Percentiles rank a stretch among this genome's conserved stretches.
Evolutionary conservation across 2,113 vertebrate genomes (phyloP).

Genomic region (Phalacrocorax pelagicus): DNA sequence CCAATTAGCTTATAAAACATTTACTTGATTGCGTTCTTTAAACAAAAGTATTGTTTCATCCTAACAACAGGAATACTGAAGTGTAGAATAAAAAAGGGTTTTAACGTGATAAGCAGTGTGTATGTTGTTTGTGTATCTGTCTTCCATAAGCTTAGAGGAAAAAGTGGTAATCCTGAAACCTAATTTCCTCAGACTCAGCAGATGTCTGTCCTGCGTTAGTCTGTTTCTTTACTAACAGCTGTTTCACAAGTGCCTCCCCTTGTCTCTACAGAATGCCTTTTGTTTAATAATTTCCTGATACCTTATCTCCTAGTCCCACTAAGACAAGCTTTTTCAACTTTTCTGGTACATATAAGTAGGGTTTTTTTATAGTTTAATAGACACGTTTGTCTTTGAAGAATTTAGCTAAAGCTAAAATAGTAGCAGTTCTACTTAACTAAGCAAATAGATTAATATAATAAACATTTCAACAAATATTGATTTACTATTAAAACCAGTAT

Average conservation of each 20-base stretch:
- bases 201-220: constrained; percentile 58
- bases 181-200: constrained; percentile 59
- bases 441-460: not conserved
- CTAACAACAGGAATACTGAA: constrained; percentile 7
- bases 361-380: not conserved
- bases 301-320: not conserved
- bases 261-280: constrained; percentile 49
- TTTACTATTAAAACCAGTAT: not conserved
- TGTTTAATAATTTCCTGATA: constrained; percentile 35
- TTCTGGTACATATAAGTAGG: not conserved
- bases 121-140: not conserved
- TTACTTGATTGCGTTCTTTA: constrained; percentile 40
- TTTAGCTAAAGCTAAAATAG: not conserved
- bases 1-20: constrained; percentile 47
- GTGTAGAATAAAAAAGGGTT: not conserved
- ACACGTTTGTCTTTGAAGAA: not conserved
- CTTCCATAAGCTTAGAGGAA: constrained; percentile 23
- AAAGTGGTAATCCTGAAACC: constrained; percentile 60
- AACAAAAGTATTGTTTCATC: constrained; percentile 34
- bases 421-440: not conserved
- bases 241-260: constrained; percentile 55
- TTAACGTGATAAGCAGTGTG: accelerated
- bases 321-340: not conserved
- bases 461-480: not conserved
- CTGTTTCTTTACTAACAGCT: constrained; percentile 58